A percentile compares a stretch with the other conserved stretches of the same genome.
These are phyloP conservation scores for Psammodynastes pulverulentus DNA, from an alignment of 2,113 vertebrate species.

Conservation along the genomic window DNA sequence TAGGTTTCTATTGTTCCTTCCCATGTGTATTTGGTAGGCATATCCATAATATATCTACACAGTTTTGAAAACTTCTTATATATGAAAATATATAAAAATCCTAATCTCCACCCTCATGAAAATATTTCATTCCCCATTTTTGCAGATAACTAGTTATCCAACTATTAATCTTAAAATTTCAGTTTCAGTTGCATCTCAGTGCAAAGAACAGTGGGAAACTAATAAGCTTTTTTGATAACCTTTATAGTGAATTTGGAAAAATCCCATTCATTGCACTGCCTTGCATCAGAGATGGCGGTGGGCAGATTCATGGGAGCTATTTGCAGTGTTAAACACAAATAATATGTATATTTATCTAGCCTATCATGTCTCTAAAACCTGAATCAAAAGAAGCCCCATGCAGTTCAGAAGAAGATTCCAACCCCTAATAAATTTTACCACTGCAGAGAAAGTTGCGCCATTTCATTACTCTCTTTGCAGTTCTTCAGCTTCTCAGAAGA, in stretches of 20 bases:
- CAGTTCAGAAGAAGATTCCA: not conserved
- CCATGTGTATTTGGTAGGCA: not conserved
- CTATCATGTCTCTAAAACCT: not conserved
- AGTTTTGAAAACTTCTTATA: not conserved
- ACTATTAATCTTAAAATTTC: not conserved
- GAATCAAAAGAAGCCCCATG: not conserved
- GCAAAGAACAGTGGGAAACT: not conserved
- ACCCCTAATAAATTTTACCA: not conserved
- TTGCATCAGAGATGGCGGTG: not conserved
- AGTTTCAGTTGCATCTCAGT: not conserved
- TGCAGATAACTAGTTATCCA: not conserved
- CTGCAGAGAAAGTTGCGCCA: not conserved
- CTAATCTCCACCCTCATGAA: not conserved
- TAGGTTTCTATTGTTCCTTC: not conserved
- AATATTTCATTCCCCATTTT: not conserved
- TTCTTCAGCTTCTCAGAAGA: too few species aligned
- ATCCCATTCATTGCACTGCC: not conserved
- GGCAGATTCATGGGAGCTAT: not conserved
- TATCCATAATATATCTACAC: not conserved
- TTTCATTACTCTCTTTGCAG: not conserved
- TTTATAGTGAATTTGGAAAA: not conserved
- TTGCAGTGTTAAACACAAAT: not conserved
- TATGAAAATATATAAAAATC: not conserved
- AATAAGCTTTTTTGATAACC: not conserved
- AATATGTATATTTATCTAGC: not conserved